A percentile compares a stretch with the other conserved stretches of the same genome.
Evolutionary conservation across 1,140 invertebrate genomes (phyloP).

Genomic region (Pseudomyrmex sp.): DNA sequence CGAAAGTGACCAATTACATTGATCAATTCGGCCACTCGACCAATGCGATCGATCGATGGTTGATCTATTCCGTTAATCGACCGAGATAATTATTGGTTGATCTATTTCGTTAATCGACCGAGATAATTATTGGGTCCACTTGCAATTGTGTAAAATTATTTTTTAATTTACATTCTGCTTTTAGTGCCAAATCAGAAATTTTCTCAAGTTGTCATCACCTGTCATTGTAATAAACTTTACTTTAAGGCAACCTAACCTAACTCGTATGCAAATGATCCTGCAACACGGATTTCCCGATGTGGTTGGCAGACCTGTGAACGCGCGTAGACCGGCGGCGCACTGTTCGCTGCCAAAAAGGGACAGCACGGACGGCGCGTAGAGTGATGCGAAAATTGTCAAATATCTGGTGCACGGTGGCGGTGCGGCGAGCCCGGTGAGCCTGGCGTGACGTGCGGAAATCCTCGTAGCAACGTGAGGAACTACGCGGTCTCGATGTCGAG

Average conservation of each 20-base stretch:
- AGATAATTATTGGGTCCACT: no score
- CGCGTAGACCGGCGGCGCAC: constrained; percentile 65
- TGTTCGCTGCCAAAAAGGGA: constrained; percentile 80
- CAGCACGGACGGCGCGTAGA: constrained; percentile 76
- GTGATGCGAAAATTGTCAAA: constrained; percentile 81
- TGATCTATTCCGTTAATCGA: no score
- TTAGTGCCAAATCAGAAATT: no score
- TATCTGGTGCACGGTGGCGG: constrained; percentile 69
- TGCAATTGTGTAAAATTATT: no score
- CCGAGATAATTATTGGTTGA: no score
- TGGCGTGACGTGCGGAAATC: constrained; percentile 29
- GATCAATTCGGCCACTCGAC: no score
- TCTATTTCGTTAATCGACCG: no score
- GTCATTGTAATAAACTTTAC: no score
- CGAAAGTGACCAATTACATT: no score
- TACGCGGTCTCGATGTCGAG: constrained; percentile 79
- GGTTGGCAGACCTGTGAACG: constrained; percentile 26
- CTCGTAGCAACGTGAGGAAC: constrained; percentile 48
- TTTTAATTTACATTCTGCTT: no score
- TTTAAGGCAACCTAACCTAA: neutral
- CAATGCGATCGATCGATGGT: no score
- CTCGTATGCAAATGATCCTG: neutral
- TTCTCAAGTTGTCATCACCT: no score
- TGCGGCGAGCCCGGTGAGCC: constrained; percentile 44
- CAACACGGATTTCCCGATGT: neutral